Evolutionary conservation across 2,797 vertebrate species (phyloP), one percentile per base, ranked within the genome.

Genomic region (Orestias chungarensis): DNA sequence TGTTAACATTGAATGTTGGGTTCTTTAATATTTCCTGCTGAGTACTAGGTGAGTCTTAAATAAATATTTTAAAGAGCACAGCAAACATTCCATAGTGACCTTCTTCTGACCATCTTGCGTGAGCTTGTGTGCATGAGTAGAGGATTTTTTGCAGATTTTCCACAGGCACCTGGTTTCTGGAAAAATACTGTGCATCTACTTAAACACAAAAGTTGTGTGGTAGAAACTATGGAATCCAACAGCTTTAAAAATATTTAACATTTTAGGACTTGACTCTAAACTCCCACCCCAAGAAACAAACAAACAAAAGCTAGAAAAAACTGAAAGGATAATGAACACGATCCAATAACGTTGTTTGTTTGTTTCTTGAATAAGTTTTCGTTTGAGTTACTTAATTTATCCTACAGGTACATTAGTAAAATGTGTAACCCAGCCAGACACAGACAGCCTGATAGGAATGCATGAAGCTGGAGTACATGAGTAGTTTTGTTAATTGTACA

Each of bases 161-260:
- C 70, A 55, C 35, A 68, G 66, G 70, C 64, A 70, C 27, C 33
- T 46, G 74, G 25, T 76, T 65, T 75, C 70, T 70, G 72, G 67
- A 71, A 80, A 73, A 64, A 23, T 23, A 73, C 68, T 31, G 27
- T 78, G 77, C 23, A 54, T 66, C 78, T 80, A 71, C 68, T 79
- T 74, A 75, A 77, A 80, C 17, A 72, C n/a, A n/a, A n/a, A 64
- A 78, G 8, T 66, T 66, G 38, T 72, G 78, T 73, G 64, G 52
- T 76, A 73, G 50, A 62, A 59, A 50, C 50, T 69, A 61, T 78
- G 83, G 38, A 66, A 81, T 55, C 57, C 68, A 78, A n/a, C 4
- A 74, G 71, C 74, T 66, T 90, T 81, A 80, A 65, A 86, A 83
- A 70, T 82, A 89, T 88, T 89, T 85, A 77, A 73, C 73, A 79